Evolutionary conservation across 2,888 invertebrate species (phyloP).

Genomic region (Cephus runcator): DNA sequence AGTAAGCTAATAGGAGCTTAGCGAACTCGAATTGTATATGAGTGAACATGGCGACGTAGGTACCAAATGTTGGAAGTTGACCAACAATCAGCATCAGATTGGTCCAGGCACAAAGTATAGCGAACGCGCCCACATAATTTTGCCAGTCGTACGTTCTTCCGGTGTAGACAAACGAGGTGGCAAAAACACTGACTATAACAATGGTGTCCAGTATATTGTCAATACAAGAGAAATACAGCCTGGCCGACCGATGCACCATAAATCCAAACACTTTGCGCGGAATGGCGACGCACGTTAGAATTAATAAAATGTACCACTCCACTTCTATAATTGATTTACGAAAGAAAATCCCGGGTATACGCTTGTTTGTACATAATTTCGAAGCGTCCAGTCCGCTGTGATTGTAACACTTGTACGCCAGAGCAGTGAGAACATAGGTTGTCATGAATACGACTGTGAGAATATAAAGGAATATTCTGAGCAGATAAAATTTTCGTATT

Average conservation of each 20-base stretch:
- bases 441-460: conserved; percentile 61
- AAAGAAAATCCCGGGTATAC: conserved; percentile 51
- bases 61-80: conserved; percentile 65
- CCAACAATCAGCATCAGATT: conserved; percentile 66
- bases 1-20: conserved; percentile 62
- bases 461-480: conserved; percentile 56
- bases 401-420: conserved; percentile 60
- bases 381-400: conserved; percentile 43
- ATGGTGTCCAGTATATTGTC: conserved; percentile 62
- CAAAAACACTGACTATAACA: conserved; percentile 57
- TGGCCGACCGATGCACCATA: conserved; percentile 57
- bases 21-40: conserved; percentile 65
- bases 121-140: conserved; percentile 63
- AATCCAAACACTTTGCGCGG: conserved; percentile 61
- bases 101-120: conserved; percentile 64
- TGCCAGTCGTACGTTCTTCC: conserved; percentile 61
- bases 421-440: conserved; percentile 56
- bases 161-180: conserved; percentile 59
- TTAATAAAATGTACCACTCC: conserved; percentile 56
- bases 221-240: conserved; percentile 61
- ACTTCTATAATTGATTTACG: conserved; percentile 53
- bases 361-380: conserved; percentile 53
- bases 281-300: conserved; percentile 58
- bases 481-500: conserved; percentile 65
- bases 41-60: conserved; percentile 67